Evolutionary conservation across 2,888 invertebrate species (phyloP), one percentile per base, ranked within the genome.

Genomic region (Dasysyrphus albostriatus): DNA sequence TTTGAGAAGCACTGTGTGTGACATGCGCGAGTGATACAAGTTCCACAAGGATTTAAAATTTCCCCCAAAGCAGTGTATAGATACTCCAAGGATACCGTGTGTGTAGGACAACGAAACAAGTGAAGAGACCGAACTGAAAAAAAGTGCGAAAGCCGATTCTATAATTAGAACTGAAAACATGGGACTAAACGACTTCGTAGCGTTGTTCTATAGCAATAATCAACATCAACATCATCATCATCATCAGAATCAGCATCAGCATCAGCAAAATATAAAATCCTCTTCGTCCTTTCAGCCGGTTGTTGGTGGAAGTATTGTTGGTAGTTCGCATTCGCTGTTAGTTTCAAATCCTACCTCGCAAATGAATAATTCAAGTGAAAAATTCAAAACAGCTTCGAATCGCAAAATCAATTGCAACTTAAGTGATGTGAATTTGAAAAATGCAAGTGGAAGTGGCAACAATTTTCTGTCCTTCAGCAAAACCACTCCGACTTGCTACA

Each of bases 121-220:
- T 63, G 24, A 65, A 51, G 29, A 59, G 19, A 4, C 24, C 3
- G 5, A 54, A 24, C 24, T 3, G n/a, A 54, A 29, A 47, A 78
- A 77, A 82, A 70, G 54, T 87, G 83, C 87, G 83, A 83, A 87
- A 70, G 58, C 74, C 61, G 70, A 87, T 67, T 79, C 70, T 87
- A 79, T 87, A n/a, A 6, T 72, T 83, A 83, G 77, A 61, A 44
- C 54, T 32, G 75, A 81, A 84, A 89, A 67, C 85, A 92, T 93
- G 92, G 92, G 92, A 72, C 90, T 93, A 58, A 93, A 92, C 89
- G 93, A 93, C 90, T 92, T 92, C 81, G 92, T 92, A 80, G 91
- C 92, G 88, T 90, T 93, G 88, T 92, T 93, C 89, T 92, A 92
- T 88, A 85, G 88, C 90, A 83, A 88, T 90, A 74, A 79, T 49